Base-by-base conservation (phyloP, 1,140 invertebrate species). In the Trypoxylus dichotomus region DNA sequence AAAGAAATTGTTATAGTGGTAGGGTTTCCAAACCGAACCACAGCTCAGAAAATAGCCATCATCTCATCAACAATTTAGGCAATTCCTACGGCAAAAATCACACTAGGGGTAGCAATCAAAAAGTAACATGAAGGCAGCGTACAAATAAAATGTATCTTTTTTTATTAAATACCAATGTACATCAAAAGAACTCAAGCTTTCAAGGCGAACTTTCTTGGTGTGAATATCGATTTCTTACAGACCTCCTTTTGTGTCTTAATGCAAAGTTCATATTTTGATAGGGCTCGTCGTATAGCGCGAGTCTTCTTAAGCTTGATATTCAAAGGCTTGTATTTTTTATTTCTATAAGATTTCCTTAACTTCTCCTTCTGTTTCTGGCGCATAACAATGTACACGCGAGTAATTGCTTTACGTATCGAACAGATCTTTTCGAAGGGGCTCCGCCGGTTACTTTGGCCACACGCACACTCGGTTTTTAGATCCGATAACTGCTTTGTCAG, bases 361-460 rank as follows among this genome's bases (percentile, higher is more conserved):
- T 99, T 99, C 81, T 98, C 96, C 89, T 99, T 99, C 87, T 98
- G 97, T 84, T 98, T 98, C 87, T 99, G 98, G 88, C 98, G 96
- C 91, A 99, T 98, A 81, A 99, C 96, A 89, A 98, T 99, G 86
- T 97, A 93, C n/a, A 99, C 96, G 79, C 98, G 91, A 72, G 97
- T 97, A 85, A 99, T 98, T 41, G 97, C 97, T 90, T 99, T 99
- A 32, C 98, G 91, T 0, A 99, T 96, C 25, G 98, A 96, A 80
- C 96, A 94, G 97, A 97, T 3, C 99, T 89, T 86, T 99, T 99
- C 3, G 97, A 98, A 47, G 97, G 96, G 79, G 97, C 95, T 85
- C 98, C 97, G 79, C 97, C 97, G 75, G 98, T 99, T 3, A 99
- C 97, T 89, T 98, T 99, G 7, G 97, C 94, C 37, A 99, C 97